Evolutionary conservation across 2,113 vertebrate genomes (phyloP).

Genomic region (Crotalus helleri): DNA sequence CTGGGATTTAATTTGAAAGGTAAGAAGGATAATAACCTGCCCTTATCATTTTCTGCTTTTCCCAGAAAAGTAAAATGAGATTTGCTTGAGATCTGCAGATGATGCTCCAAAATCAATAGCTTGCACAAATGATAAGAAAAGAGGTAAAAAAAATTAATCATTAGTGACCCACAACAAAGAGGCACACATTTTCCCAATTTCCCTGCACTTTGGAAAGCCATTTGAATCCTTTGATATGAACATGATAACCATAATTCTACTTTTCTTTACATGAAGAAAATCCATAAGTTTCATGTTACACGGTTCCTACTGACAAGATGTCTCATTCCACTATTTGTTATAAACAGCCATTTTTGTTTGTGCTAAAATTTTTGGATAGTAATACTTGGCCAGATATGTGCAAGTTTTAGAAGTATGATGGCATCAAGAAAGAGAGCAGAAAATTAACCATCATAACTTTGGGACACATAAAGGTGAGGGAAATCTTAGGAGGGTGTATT

Average conservation of each 20-base stretch:
- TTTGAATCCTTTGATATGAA: neutral
- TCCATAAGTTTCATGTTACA: neutral
- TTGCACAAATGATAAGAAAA: neutral
- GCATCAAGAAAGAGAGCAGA: neutral
- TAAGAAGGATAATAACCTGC: slow-evolving; percentile 28
- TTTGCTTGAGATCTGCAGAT: neutral
- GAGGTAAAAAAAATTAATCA: neutral
- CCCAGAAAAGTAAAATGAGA: neutral
- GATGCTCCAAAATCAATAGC: neutral
- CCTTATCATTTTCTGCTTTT: slow-evolving; percentile 24
- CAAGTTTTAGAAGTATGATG: neutral
- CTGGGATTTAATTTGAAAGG: slow-evolving; percentile 58
- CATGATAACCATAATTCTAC: neutral
- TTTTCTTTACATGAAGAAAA: neutral
- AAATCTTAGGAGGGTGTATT: neutral
- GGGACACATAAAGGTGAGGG: neutral
- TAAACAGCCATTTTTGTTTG: neutral
- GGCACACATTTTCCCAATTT: neutral
- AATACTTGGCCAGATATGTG: neutral
- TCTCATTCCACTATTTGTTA: neutral
- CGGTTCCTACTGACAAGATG: neutral
- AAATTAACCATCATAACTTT: slow-evolving; percentile 3
- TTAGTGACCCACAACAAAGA: neutral
- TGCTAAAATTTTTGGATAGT: neutral
- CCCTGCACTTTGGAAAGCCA: neutral